Conservation (phyloP, 92 coral and sea anemone genomes). For the Epizoanthus illoricatus region DNA sequence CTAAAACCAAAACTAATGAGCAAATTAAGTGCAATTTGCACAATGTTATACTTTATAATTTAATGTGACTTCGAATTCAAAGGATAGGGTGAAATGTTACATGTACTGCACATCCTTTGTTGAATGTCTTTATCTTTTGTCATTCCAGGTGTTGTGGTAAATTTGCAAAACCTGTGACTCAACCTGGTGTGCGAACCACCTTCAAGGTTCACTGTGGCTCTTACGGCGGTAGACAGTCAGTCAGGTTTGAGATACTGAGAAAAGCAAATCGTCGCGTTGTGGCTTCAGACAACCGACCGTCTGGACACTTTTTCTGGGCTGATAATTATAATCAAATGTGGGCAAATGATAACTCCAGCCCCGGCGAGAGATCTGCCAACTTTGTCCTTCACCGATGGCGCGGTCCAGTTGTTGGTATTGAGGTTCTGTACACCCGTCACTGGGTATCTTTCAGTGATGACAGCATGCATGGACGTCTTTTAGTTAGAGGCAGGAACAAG, state of each 20-base stretch:
- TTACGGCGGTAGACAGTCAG: constrained; percentile 26
- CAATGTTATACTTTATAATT: too few relatives aligned
- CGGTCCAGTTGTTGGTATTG: constrained; percentile 51
- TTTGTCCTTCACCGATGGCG: constrained; percentile 55
- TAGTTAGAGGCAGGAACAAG: constrained; percentile 4
- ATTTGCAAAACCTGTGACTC: constrained; percentile 36
- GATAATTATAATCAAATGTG: constrained; percentile 16
- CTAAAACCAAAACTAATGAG: too few relatives aligned
- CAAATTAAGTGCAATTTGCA: too few relatives aligned
- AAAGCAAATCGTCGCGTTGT: not conserved
- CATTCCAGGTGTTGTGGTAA: constrained; percentile 52
- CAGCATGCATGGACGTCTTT: constrained; percentile 35
- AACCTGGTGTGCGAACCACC: constrained; percentile 46
- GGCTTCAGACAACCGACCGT: constrained; percentile 32
- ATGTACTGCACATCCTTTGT: too few relatives aligned
- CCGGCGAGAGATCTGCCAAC: not conserved
- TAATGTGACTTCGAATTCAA: too few relatives aligned
- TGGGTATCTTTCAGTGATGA: constrained; percentile 53
- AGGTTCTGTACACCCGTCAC: constrained; percentile 28
- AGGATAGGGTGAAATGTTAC: too few relatives aligned
- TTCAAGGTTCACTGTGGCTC: constrained; percentile 54
- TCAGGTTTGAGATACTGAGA: constrained; percentile 53
- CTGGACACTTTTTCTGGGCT: constrained; percentile 53
- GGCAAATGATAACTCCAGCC: constrained; percentile 14
- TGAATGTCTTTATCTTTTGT: not conserved